phyloP scores from a whole-genome alignment of 2,113 vertebrate genomes.

The Scophthalmus maximus region DNA sequence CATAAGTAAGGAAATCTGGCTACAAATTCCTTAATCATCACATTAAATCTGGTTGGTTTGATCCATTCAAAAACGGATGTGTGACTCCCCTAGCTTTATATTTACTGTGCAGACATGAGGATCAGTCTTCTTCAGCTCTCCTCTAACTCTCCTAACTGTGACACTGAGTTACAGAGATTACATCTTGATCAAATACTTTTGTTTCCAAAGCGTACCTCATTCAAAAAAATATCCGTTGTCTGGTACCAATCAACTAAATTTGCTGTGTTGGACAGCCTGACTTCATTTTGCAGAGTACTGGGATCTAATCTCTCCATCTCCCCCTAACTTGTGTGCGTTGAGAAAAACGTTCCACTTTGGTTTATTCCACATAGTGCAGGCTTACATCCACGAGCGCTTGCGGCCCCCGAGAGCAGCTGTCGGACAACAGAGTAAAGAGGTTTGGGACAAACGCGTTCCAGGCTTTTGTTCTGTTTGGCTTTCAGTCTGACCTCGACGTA shows the following conservation, averaged over 20 bases:
- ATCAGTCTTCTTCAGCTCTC: no score
- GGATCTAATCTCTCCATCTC: conserved; percentile 48
- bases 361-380: conserved; percentile 42
- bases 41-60: no score
- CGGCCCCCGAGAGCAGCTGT: conserved; percentile 20
- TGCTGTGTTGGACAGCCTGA: background rate
- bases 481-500: conserved; percentile 31
- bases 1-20: no score
- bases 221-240: no score
- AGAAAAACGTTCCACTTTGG: conserved; percentile 33
- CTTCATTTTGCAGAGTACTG: conserved; percentile 45
- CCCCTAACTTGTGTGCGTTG: conserved; percentile 39
- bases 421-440: conserved; percentile 30
- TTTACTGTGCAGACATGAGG: no score
- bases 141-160: no score
- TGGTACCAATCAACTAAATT: conserved; percentile 20
- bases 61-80: no score
- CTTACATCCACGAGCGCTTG: conserved; percentile 17
- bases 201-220: no score
- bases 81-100: no score
- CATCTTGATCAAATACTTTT: no score
- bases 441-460: conserved; percentile 5
- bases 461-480: conserved; percentile 47
- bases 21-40: no score
- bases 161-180: no score